Conservation (phyloP, 2,797 vertebrate genomes). For the Nannoperca obscura region DNA sequence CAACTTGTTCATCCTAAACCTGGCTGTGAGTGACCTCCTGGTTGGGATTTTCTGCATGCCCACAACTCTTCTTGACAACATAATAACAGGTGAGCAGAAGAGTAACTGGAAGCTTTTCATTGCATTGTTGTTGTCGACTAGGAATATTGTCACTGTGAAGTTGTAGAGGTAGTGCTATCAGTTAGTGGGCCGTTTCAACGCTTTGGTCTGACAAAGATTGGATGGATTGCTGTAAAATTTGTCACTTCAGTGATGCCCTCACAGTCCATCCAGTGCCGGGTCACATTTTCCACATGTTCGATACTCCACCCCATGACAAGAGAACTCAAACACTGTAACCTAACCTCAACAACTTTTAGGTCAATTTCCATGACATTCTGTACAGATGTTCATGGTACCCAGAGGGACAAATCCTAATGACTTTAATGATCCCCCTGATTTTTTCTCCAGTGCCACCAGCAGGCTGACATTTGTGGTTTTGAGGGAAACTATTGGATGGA, state of each 20-base stretch:
- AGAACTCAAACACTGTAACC: neutral
- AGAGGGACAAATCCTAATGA: neutral
- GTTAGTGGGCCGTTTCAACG: neutral
- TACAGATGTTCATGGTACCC: neutral
- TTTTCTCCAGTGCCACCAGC: neutral
- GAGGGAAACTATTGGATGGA: neutral
- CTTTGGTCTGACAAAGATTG: neutral
- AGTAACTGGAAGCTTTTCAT: neutral
- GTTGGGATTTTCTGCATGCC: conserved; percentile 98
- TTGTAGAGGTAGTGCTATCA: neutral
- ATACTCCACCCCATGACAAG: neutral
- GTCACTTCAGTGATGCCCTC: neutral
- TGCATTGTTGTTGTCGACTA: neutral
- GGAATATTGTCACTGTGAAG: neutral
- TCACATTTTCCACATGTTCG: neutral
- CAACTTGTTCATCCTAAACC: conserved; percentile 94
- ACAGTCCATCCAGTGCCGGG: neutral
- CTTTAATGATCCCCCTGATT: neutral
- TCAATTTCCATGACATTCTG: neutral
- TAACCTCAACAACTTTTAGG: neutral
- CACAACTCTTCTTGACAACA: conserved; percentile 93
- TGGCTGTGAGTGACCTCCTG: conserved; percentile 93
- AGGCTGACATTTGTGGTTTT: neutral
- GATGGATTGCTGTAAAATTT: neutral
- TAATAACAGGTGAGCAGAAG: conserved; percentile 90